Conservation (phyloP, 2,113 vertebrate genomes). For the Tamias sibiricus region DNA sequence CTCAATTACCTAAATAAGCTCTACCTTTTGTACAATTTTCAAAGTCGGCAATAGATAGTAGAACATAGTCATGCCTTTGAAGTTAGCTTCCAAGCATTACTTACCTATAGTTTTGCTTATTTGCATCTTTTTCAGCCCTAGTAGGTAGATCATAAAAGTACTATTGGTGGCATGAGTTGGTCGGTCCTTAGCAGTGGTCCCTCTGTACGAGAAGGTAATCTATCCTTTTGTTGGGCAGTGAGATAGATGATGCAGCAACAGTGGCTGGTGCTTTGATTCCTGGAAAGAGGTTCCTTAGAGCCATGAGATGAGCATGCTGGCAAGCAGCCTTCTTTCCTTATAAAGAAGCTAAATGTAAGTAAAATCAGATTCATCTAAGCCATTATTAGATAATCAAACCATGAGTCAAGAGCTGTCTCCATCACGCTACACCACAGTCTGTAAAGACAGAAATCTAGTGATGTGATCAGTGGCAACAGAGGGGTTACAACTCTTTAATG, state of each 20-base stretch:
- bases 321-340: background rate
- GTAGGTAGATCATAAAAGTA: background rate
- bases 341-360: background rate
- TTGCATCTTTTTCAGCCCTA: slow-evolving; percentile 37
- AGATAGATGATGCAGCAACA: background rate
- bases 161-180: background rate
- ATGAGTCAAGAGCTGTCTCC: background rate
- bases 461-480: background rate
- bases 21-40: background rate
- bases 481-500: background rate
- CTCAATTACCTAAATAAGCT: background rate
- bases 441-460: background rate
- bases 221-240: background rate
- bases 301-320: background rate
- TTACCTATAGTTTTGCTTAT: background rate
- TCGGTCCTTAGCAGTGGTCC: background rate
- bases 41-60: background rate
- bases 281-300: background rate
- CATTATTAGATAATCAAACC: background rate
- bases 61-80: background rate
- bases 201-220: background rate
- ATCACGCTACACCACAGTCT: background rate
- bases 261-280: background rate
- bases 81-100: background rate
- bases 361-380: background rate